Evolutionary conservation across 2,797 vertebrate genomes (phyloP).

Genomic region (Loriculus beryllinus): DNA sequence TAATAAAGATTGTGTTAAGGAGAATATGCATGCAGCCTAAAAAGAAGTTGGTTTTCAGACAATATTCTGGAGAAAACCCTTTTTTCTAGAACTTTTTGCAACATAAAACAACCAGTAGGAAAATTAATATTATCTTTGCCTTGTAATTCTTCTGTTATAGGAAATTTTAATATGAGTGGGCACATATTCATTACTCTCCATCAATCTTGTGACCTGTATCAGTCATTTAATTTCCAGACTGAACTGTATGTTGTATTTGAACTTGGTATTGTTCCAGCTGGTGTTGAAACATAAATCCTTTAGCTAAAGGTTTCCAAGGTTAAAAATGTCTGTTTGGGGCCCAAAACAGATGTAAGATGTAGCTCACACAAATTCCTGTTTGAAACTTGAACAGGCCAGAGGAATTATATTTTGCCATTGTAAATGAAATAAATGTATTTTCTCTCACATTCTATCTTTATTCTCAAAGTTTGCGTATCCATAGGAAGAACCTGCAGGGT

Average conservation of each 20-base stretch:
- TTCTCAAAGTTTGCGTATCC: background rate
- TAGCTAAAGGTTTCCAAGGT: background rate
- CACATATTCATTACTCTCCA: background rate
- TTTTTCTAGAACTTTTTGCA: background rate
- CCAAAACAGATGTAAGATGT: background rate
- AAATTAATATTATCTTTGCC: background rate
- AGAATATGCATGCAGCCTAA: background rate
- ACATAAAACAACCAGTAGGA: background rate
- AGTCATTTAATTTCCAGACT: background rate
- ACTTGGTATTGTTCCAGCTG: background rate
- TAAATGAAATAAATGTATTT: background rate
- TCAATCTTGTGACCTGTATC: background rate
- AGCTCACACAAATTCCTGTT: background rate
- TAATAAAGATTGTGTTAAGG: background rate
- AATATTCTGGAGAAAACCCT: rapidly evolving
- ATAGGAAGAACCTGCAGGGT: background rate
- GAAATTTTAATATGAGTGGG: background rate
- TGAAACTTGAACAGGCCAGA: background rate
- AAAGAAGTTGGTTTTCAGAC: background rate
- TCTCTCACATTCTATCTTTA: background rate
- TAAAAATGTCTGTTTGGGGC: background rate
- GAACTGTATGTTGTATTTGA: background rate
- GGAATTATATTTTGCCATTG: background rate
- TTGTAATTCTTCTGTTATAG: background rate
- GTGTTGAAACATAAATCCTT: background rate